Evolutionary conservation across 2,113 vertebrate genomes (phyloP), one percentile per base, ranked within the genome.

Genomic region (Plecotus auritus): DNA sequence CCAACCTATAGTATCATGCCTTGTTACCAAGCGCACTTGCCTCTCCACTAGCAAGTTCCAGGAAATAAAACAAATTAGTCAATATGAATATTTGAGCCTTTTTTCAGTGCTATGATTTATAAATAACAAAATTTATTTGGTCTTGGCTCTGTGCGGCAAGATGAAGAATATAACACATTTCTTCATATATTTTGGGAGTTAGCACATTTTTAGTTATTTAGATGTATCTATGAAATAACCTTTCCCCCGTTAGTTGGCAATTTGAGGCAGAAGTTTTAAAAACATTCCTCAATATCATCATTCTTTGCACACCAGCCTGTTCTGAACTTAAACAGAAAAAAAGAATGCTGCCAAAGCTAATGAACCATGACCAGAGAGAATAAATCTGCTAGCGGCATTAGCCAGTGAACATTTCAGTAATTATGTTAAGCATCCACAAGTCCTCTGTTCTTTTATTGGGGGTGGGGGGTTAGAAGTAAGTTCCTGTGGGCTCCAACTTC

Each of bases 341-440:
- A 28, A 47, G 37, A 96, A 72, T 9, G 8, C 35, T 59, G n/a
- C 84, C 64, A 94, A 91, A 54, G 83, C 28, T 86, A 96, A 94
- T 82, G 56, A 95, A 70, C 49, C 82, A 72, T 4, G 5, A 35
- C 45, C 69, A 35, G 5, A 56, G 67, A 70, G 85, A 92, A 78
- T 74, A 84, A 76, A 61, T 81, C 73, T 94, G 9, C 13, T 22
- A 61, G 73, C 86, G 78, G 77, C 13, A 66, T 69, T 59, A 91
- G 35, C 69, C 40, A 69, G 37, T 51, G 89, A 90, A 74, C 30
- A 59, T 28, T 77, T 88, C 49, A 70, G 37, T 59, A 59, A 61
- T 80, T 81, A 59, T 84, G 32, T 76, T 74, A 94, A 93, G 35
- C n/a, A 94, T 13, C 45, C 64, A 89, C 91, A 91, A 90, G 90